A percentile compares a stretch with the other conserved stretches of the same genome.
Evolutionary conservation across 2,113 vertebrate species (phyloP).

Genomic region (Sphaerodactylus townsendi): DNA sequence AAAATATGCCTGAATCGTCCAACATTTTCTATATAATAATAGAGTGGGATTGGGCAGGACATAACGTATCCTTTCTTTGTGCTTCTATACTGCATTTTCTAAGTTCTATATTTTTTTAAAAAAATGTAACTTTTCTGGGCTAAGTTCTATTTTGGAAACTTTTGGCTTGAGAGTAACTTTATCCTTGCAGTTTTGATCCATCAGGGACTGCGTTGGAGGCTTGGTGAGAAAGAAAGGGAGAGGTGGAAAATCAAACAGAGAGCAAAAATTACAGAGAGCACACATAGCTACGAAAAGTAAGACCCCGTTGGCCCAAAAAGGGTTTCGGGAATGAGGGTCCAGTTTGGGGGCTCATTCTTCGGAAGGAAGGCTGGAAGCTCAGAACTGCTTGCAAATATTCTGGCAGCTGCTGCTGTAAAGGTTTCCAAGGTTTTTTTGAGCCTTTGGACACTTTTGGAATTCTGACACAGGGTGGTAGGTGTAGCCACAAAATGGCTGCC

Average conservation of each 20-base stretch:
- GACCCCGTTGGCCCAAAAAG: neutral
- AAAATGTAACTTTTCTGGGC: conserved; percentile 24
- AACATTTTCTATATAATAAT: conserved; percentile 54
- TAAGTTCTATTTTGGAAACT: conserved; percentile 31
- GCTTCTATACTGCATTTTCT: conserved; percentile 51
- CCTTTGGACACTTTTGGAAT: too few species aligned
- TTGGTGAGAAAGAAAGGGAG: neutral
- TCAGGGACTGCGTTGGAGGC: neutral
- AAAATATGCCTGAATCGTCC: conserved; percentile 53
- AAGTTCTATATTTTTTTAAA: conserved; percentile 5
- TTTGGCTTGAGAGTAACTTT: neutral
- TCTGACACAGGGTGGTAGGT: too few species aligned
- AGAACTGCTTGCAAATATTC: too few species aligned
- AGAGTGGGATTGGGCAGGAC: conserved; percentile 44
- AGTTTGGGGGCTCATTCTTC: too few species aligned
- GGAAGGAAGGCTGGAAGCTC: too few species aligned
- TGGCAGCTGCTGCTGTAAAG: too few species aligned
- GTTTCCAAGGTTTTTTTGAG: too few species aligned
- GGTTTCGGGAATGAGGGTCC: too few species aligned
- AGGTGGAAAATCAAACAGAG: too few species aligned
- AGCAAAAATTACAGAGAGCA: neutral
- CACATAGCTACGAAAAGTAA: neutral
- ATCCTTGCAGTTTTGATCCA: conserved; percentile 22
- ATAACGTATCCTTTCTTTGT: conserved; percentile 32
- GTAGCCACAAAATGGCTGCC: too few species aligned